Percentiles rank a stretch among this genome's conserved stretches.
phyloP scores from a whole-genome alignment of 2,113 vertebrate species.

The Epinephelus cyanopodus region DNA sequence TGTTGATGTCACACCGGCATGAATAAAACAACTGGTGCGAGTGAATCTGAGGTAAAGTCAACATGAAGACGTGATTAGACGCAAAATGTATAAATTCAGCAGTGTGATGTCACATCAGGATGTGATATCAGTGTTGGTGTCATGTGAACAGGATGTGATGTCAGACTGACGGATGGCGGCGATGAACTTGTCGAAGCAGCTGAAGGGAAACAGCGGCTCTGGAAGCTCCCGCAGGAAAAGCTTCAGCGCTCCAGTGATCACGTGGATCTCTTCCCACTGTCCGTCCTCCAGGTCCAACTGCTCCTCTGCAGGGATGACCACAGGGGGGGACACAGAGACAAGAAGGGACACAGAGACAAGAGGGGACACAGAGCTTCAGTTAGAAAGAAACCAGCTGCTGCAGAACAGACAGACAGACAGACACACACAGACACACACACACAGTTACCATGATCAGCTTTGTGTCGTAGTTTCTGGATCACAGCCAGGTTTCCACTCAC shows the following conservation, averaged over 20 bases:
- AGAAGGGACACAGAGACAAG: not conserved
- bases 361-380: too few relatives aligned
- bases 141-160: too few relatives aligned
- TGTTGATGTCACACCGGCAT: too few relatives aligned
- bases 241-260: slow-evolving; percentile 93
- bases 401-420: not conserved
- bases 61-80: too few relatives aligned
- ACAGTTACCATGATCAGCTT: slow-evolving; percentile 90
- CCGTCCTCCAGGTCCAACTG: slow-evolving; percentile 92
- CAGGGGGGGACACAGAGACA: not conserved
- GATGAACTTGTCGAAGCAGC: slow-evolving; percentile 91
- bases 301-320: slow-evolving; percentile 79
- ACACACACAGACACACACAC: too few relatives aligned
- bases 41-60: too few relatives aligned
- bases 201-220: slow-evolving; percentile 92
- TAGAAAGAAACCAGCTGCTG: not conserved
- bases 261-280: slow-evolving; percentile 94
- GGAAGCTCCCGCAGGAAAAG: slow-evolving; percentile 94
- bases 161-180: slow-evolving; percentile 90
- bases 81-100: too few relatives aligned
- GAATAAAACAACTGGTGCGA: too few relatives aligned
- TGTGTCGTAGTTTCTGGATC: slow-evolving; percentile 93
- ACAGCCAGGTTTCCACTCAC: slow-evolving; percentile 95
- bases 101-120: too few relatives aligned
- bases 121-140: too few relatives aligned